Percentiles rank a stretch among this genome's conserved stretches.
phyloP scores from a whole-genome alignment of 2,113 vertebrate species.

The Mustela lutreola region DNA sequence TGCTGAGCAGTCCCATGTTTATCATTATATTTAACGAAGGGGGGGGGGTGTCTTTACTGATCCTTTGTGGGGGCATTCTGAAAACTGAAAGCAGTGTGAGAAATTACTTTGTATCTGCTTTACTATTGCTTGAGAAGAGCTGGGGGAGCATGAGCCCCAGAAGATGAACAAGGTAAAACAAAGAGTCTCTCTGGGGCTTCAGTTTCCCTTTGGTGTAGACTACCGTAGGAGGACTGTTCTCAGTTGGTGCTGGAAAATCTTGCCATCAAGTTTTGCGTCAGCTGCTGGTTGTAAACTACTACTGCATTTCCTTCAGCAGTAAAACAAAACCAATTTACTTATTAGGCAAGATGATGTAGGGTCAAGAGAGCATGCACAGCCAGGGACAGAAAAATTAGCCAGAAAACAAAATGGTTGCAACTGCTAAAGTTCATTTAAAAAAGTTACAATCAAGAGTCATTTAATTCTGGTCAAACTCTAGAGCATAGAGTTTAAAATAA shows the following conservation, averaged over 20 bases:
- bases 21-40: neutral
- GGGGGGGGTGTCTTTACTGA: neutral
- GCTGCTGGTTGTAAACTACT: slow-evolving; percentile 2
- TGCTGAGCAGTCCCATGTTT: neutral
- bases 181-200: neutral
- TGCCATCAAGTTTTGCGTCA: neutral
- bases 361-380: neutral
- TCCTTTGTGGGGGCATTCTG: neutral
- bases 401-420: slow-evolving; percentile 66
- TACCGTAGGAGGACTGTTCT: neutral
- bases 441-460: slow-evolving; percentile 64
- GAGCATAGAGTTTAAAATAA: slow-evolving; percentile 54
- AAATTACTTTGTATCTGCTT: slow-evolving; percentile 24
- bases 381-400: slow-evolving; percentile 11
- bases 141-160: neutral
- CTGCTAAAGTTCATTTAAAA: slow-evolving; percentile 66
- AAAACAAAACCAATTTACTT: slow-evolving; percentile 39
- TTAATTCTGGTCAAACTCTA: slow-evolving; percentile 63
- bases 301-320: slow-evolving; percentile 53
- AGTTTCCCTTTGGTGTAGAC: neutral
- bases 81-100: slow-evolving; percentile 9
- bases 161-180: neutral
- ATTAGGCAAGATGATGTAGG: slow-evolving; percentile 13
- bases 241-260: neutral
- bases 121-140: neutral